phyloP scores from a whole-genome alignment of 2,888 invertebrate genomes.

The Cataglyphis livida region DNA sequence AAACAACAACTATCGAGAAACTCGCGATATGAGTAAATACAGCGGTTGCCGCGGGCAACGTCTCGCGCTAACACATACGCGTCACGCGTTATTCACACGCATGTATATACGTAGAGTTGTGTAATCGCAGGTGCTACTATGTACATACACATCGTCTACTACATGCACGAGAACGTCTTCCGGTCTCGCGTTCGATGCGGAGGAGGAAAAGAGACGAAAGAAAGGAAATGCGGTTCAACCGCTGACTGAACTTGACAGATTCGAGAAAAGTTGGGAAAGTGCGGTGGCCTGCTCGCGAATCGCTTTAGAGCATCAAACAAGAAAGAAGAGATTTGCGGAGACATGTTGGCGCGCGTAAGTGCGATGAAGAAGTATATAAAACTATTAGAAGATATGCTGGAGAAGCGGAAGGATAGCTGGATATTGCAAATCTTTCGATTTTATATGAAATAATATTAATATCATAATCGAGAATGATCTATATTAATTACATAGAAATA shows the following conservation, averaged over 20 bases:
- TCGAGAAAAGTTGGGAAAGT: conserved; percentile 79
- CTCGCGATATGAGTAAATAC: conserved; percentile 77
- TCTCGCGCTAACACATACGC: conserved; percentile 57
- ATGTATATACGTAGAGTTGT: conserved; percentile 47
- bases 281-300: conserved; percentile 71
- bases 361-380: conserved; percentile 21
- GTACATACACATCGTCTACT: conserved; percentile 29
- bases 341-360: conserved; percentile 13
- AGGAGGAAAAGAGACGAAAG: conserved; percentile 62
- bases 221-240: conserved; percentile 75
- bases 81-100: conserved; percentile 38
- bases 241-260: conserved; percentile 80
- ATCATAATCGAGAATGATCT: neutral
- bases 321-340: conserved; percentile 33
- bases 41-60: conserved; percentile 74
- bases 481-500: neutral
- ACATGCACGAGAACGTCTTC: conserved; percentile 61
- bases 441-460: neutral
- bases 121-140: conserved; percentile 52
- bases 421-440: neutral
- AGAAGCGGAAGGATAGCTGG: conserved; percentile 18
- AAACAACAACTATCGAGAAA: conserved; percentile 79
- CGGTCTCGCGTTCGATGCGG: conserved; percentile 54
- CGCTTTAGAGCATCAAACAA: conserved; percentile 63
- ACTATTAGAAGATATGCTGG: conserved; percentile 13